Evolutionary conservation across 2,113 vertebrate species (phyloP).

Genomic region (Rostratula benghalensis): DNA sequence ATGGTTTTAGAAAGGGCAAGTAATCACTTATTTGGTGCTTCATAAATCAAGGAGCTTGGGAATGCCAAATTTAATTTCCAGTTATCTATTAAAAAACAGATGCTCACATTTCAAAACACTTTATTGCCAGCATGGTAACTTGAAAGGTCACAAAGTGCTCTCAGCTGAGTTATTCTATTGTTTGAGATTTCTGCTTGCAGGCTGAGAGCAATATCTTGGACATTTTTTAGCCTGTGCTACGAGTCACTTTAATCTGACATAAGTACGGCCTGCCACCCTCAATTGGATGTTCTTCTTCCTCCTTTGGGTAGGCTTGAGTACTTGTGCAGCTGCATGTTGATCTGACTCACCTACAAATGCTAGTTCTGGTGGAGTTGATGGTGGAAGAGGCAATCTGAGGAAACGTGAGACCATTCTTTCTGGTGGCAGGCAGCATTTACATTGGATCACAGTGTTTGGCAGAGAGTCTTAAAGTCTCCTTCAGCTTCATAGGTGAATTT

Average conservation of each 20-base stretch:
- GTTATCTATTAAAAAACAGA: conserved; percentile 51
- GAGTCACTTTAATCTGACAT: background rate
- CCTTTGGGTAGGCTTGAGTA: background rate
- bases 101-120: conserved; percentile 43
- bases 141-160: conserved; percentile 34
- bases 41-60: background rate
- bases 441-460: background rate
- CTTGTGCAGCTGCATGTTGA: background rate
- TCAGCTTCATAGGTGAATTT: background rate
- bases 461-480: background rate
- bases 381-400: background rate
- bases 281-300: background rate
- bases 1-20: background rate
- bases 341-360: background rate
- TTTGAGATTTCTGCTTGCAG: conserved; percentile 14
- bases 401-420: background rate
- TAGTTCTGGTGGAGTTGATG: background rate
- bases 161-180: conserved; percentile 42
- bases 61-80: conserved; percentile 34
- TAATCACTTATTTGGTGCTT: background rate
- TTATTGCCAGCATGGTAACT: conserved; percentile 9
- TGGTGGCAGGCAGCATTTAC: background rate
- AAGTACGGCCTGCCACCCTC: background rate
- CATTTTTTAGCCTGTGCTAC: background rate
- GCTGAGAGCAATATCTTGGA: conserved; percentile 26